Conservation (phyloP, 2,113 vertebrate species). For the Narcine bancroftii region DNA sequence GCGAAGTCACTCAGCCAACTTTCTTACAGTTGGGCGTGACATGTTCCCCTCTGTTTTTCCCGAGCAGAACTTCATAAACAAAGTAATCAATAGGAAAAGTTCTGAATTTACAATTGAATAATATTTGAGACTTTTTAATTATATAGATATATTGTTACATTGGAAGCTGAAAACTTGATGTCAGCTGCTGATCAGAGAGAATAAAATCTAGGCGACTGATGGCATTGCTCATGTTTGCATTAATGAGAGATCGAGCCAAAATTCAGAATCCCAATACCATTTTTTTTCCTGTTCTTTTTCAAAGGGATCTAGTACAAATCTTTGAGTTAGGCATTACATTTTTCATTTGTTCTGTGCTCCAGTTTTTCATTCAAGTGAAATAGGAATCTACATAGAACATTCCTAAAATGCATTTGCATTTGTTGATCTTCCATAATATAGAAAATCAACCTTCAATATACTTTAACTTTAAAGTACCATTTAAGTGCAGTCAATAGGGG, state of each 20-base stretch:
- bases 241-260: not conserved
- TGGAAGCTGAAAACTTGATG: not conserved
- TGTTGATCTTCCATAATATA: not conserved
- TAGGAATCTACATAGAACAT: not conserved
- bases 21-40: not conserved
- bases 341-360: not conserved
- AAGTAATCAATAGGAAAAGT: not conserved
- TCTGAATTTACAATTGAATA: not conserved
- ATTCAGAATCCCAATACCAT: not conserved
- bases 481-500: no score
- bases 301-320: not conserved
- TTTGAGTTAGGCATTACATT: not conserved
- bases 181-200: not conserved
- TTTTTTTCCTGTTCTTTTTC: not conserved
- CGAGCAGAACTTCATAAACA: not conserved
- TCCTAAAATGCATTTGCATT: not conserved
- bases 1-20: not conserved
- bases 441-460: not conserved
- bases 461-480: no score
- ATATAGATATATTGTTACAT: not conserved
- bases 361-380: not conserved
- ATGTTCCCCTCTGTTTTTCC: not conserved
- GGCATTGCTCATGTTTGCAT: not conserved
- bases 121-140: constrained; percentile 1
- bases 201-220: not conserved